Evolutionary conservation across 2,888 invertebrate genomes (phyloP), one percentile per base, ranked within the genome.

Genomic region (Himalopsyche anomala): DNA sequence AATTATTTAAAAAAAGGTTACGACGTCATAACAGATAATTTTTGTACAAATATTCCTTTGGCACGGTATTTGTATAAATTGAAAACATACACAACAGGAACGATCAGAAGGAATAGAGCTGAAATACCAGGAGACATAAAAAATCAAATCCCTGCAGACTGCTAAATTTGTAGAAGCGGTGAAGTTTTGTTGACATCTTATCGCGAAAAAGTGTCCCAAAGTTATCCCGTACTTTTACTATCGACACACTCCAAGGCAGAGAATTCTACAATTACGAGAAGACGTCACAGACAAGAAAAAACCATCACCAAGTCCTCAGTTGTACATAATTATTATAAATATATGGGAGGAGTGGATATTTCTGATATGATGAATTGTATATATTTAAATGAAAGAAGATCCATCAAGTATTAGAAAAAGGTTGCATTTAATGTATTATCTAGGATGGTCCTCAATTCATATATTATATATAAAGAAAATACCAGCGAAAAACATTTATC

Each of bases 1-100:
- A 88, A 90, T 86, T 89, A 90, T 84, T 38, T 89, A 19, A 88
- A 87, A 80, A 90, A 90, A 86, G 89, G 89, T n/a, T 89, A 89
- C 84, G 89, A 90, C 85, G 17, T 90, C 42, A 88, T 89, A 54
- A 86, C 85, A 40, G 89, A 90, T 83, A 89, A 89, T 85, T 90
- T 89, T 83, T 90, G 87, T 81, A 89, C 89, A 56, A 89, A 89
- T 86, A 82, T 89, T n/a, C 38, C 81, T 12, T 80, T 90, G 45
- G 88, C 89, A 28, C 79, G 86, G 87, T 80, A 84, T 28, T 84
- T 90, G 28, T 87, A 82, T 45, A 40, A 89, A 80, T 81, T 87
- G 85, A 42, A 42, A 0, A 89, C 89, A 80, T 89, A 89, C 83
- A 19, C 89, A 84, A 88, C 89, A 55, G 88, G 89, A 3, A 89